phyloP scores from a whole-genome alignment of 2,797 vertebrate genomes.

The Neoniphon sammara region DNA sequence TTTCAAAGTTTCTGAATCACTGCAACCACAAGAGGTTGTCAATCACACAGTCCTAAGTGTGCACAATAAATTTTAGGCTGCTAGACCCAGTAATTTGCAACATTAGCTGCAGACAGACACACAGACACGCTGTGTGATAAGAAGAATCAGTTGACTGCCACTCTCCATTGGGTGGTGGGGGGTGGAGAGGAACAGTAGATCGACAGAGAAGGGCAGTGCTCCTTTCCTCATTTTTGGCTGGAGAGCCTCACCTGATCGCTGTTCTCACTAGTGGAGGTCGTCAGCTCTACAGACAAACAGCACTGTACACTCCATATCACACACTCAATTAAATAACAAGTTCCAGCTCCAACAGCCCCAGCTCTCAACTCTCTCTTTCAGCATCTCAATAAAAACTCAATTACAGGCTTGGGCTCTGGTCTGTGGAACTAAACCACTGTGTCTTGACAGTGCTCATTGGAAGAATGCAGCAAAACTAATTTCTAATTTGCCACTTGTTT shows the following conservation, averaged over 20 bases:
- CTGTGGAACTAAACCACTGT: slow-evolving; percentile 41
- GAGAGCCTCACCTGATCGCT: slow-evolving; percentile 64
- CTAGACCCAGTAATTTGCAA: too few relatives aligned
- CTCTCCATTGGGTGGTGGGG: background rate
- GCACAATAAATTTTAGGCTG: too few relatives aligned
- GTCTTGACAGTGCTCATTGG: slow-evolving; percentile 57
- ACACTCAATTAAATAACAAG: slow-evolving; percentile 75
- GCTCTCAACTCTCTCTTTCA: slow-evolving; percentile 34
- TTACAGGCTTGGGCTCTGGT: slow-evolving; percentile 60
- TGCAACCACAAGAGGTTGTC: too few relatives aligned
- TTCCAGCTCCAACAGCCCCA: slow-evolving; percentile 56
- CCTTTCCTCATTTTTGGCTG: slow-evolving; percentile 48
- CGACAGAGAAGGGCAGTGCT: slow-evolving; percentile 17
- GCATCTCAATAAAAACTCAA: slow-evolving; percentile 56
- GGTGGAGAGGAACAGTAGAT: slow-evolving; percentile 14
- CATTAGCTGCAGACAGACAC: too few relatives aligned
- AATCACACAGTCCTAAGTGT: too few relatives aligned
- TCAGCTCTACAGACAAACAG: slow-evolving; percentile 66
- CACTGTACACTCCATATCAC: slow-evolving; percentile 59
- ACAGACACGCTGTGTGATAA: too few relatives aligned
- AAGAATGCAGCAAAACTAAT: slow-evolving; percentile 23
- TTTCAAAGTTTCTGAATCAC: too few relatives aligned
- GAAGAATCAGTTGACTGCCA: too few relatives aligned
- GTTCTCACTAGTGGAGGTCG: slow-evolving; percentile 72
- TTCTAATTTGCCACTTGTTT: slow-evolving; percentile 40